Conservation (phyloP, 2,113 vertebrate genomes). For the Mobula birostris region DNA sequence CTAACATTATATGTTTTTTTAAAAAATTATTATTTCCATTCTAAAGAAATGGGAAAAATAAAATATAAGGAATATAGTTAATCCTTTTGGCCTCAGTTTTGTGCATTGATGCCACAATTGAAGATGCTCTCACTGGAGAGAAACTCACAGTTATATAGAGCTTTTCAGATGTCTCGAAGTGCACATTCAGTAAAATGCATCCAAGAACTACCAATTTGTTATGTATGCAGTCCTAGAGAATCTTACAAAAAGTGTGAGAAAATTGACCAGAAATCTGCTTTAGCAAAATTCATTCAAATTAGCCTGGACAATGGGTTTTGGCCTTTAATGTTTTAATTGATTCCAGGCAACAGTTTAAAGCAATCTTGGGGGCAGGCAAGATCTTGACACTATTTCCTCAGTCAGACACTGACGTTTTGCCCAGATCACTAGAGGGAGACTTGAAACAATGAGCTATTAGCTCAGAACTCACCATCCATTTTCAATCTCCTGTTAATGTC, state of each 20-base stretch:
- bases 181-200: neutral
- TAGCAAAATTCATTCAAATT: neutral
- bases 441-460: neutral
- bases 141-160: neutral
- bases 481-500: neutral
- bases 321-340: neutral
- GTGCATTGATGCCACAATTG: neutral
- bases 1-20: neutral
- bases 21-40: neutral
- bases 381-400: neutral
- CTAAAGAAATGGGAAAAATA: neutral
- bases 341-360: neutral
- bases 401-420: neutral
- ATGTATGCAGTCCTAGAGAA: neutral
- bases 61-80: neutral
- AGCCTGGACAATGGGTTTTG: neutral
- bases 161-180: neutral
- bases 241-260: neutral
- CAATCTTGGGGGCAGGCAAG: neutral
- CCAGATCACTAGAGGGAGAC: neutral
- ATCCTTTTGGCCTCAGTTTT: neutral
- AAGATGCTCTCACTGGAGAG: neutral
- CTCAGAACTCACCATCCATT: neutral
- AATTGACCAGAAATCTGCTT: neutral
- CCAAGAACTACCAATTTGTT: neutral